Conservation (phyloP, 2,797 vertebrate species). For the Bufotes viridis region DNA sequence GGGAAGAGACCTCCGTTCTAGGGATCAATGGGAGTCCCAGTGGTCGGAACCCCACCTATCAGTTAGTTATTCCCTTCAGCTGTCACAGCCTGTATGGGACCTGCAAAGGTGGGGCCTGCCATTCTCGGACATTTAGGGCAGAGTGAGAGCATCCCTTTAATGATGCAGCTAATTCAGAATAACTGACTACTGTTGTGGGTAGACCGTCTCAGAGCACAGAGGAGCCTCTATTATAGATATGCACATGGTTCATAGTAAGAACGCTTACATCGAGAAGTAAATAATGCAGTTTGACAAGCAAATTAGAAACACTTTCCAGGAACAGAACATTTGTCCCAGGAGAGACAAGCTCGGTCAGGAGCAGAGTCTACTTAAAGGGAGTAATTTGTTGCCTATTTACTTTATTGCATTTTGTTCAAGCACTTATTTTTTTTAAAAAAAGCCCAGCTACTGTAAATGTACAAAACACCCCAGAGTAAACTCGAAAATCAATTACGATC, state of each 20-base stretch:
- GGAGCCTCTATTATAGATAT: neutral
- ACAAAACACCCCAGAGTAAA: constrained; percentile 55
- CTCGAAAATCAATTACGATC: constrained; percentile 58
- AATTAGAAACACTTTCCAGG: constrained; percentile 18
- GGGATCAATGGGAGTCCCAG: too few species aligned
- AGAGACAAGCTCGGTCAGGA: constrained; percentile 36
- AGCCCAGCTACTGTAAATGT: neutral
- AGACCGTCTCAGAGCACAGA: neutral
- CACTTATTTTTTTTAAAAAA: constrained; percentile 7
- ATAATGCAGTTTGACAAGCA: constrained; percentile 15
- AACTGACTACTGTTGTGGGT: neutral
- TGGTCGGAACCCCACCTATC: too few species aligned
- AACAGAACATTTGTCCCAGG: constrained; percentile 26
- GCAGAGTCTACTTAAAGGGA: neutral
- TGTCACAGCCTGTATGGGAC: too few species aligned
- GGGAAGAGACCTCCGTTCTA: too few species aligned
- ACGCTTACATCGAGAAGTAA: neutral
- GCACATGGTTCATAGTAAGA: neutral
- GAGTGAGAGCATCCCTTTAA: neutral
- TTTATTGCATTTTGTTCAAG: constrained; percentile 30
- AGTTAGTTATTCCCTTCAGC: too few species aligned
- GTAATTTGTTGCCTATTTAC: constrained; percentile 20
- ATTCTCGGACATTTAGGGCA: too few species aligned
- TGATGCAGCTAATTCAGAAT: neutral
- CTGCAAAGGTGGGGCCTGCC: too few species aligned